Conservation (phyloP, 23 tunicate genomes). For the Phallusia fumigata region DNA sequence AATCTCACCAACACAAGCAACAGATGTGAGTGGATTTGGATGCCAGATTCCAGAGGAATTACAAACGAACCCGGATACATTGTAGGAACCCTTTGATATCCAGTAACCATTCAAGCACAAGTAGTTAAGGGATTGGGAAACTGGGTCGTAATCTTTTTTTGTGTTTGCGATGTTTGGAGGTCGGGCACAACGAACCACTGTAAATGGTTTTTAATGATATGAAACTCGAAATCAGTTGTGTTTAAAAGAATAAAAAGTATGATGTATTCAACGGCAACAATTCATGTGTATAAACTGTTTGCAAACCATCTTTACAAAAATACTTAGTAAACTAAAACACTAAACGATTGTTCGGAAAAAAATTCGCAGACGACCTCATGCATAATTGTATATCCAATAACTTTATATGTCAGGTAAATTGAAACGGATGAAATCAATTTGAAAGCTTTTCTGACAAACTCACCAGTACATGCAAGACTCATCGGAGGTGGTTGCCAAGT, state of each 20-base stretch:
- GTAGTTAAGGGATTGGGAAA: slow-evolving; percentile 18
- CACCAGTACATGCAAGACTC: slow-evolving; percentile 38
- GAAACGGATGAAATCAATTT: too few relatives aligned
- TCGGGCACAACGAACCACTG: slow-evolving; percentile 46
- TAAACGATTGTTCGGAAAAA: too few relatives aligned
- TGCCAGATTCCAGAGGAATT: slow-evolving; percentile 37
- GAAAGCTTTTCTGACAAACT: too few relatives aligned
- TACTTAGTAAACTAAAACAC: too few relatives aligned
- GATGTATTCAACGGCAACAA: too few relatives aligned
- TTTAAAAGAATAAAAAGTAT: neutral
- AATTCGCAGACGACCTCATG: too few relatives aligned
- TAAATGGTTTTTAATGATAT: neutral
- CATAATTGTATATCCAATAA: too few relatives aligned
- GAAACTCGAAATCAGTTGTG: neutral
- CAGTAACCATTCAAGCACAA: slow-evolving; percentile 61
- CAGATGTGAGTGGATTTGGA: slow-evolving; percentile 50
- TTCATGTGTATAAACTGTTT: too few relatives aligned
- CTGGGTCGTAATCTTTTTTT: slow-evolving; percentile 12
- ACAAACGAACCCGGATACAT: slow-evolving; percentile 39
- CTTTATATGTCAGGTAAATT: too few relatives aligned
- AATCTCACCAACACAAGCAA: slow-evolving; percentile 32
- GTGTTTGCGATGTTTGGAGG: slow-evolving; percentile 50
- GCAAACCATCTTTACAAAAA: too few relatives aligned
- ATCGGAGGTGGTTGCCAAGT: slow-evolving; percentile 56
- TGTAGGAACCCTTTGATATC: slow-evolving; percentile 46